Evolutionary conservation across 2,113 vertebrate genomes (phyloP), one percentile per base, ranked within the genome.

Genomic region (Microtus pennsylvanicus): DNA sequence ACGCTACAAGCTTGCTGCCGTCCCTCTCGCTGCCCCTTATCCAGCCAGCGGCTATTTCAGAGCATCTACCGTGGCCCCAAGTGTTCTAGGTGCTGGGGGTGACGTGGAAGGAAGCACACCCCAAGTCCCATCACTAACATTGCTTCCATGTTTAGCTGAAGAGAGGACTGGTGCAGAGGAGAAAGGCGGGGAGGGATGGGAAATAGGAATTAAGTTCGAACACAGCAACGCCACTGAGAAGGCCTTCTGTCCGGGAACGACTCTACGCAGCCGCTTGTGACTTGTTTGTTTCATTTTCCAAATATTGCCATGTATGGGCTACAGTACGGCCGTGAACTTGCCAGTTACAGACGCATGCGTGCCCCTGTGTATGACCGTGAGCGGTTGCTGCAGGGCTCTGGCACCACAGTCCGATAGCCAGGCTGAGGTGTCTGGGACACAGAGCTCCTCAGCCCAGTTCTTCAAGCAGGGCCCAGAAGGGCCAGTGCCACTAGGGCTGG

Each of bases 381-480:
- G 47, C 30, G 24, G 63, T 67, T 50, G 26, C 74, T 1, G 0
- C 2, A 35, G 28, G 77, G 21, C 77, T 33, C 19, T 4, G 69
- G 78, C 80, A 69, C 78, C 24, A 30, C 3, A 26, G 45, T 52
- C 63, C 4, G 3, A 28, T 0, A 0, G 63, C 28, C 50, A 45
- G 74, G 33, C 4, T 14, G 45, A 91, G 33, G 78, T 61, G 74
- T 83, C 95, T 83, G 52, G 69, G 91, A 87, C 63, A 26, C 42
- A 85, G 77, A 75, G 52, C 78, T 88, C 90, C 86, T 87, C 83
- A 38, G 63, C 45, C 67, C 24, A 61, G 88, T 82, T 63, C 12
- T 63, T 77, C 69, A 52, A 69, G 92, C 28, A 47, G 8, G n/a
- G 95, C 96, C 89, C 72, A 78, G 95, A 81, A 72, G 55, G 65